A percentile compares a stretch with the other conserved stretches of the same genome.
Conservation (phyloP, 2,888 invertebrate species). For the Conus canariensis region DNA sequence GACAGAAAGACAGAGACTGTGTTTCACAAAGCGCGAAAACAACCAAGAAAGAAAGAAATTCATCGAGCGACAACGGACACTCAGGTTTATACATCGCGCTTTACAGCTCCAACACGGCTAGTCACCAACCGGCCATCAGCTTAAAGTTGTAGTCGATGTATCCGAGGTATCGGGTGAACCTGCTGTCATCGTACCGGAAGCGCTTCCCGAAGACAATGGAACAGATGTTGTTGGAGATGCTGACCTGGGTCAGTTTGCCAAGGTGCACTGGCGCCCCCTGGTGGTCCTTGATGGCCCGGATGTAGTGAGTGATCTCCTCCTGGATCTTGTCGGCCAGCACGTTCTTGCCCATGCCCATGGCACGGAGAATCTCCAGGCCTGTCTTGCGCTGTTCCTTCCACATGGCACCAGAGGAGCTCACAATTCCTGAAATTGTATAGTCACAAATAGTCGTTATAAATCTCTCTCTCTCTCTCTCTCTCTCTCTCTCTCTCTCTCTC, state of each 20-base stretch:
- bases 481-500: no score
- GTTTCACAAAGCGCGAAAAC: no score
- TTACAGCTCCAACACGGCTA: no score
- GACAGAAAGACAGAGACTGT: no score
- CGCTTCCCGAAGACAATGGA: constrained; percentile 49
- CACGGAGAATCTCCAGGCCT: constrained; percentile 1
- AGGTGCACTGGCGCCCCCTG: constrained; percentile 32
- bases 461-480: no score
- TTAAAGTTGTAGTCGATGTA: no score
- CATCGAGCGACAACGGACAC: no score
- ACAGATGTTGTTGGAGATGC: constrained; percentile 45
- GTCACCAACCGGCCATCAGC: no score
- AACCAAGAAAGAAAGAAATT: no score
- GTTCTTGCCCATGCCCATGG: constrained; percentile 46
- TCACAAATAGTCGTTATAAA: no score
- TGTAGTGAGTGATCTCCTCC: constrained; percentile 35
- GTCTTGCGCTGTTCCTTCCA: constrained; percentile 34
- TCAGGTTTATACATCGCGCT: no score
- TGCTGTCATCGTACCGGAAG: constrained; percentile 48
- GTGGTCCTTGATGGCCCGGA: constrained; percentile 4
- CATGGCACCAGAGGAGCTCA: background rate
- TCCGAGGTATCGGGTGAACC: constrained; percentile 34
- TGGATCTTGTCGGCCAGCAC: constrained; percentile 44
- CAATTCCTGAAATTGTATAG: background rate
- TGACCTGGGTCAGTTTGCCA: constrained; percentile 30